Evolutionary conservation across 2,113 vertebrate species (phyloP).

Genomic region (Origma solitaria): DNA sequence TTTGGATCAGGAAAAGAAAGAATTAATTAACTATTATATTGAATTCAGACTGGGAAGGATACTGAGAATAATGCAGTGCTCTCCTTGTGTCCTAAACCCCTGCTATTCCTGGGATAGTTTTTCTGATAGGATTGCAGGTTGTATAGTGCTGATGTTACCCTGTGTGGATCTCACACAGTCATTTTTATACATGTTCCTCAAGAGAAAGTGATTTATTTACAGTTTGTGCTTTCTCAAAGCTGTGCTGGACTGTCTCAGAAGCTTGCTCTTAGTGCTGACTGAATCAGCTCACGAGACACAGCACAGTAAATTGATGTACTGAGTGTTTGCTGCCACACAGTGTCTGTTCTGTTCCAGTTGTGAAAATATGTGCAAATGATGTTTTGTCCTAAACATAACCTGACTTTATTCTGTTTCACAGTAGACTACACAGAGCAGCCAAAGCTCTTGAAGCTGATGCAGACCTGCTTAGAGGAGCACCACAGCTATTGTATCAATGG

Average conservation of each 20-base stretch:
- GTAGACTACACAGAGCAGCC: constrained; percentile 46
- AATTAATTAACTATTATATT: not conserved
- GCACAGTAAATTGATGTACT: accelerated
- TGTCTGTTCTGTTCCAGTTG: not conserved
- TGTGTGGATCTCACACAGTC: not conserved
- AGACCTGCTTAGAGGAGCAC: constrained; percentile 69
- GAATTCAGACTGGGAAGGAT: not conserved
- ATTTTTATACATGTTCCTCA: not conserved
- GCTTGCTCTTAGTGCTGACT: not conserved
- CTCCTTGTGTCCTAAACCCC: not conserved
- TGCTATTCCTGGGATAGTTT: not conserved
- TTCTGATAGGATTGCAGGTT: not conserved
- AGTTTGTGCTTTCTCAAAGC: not conserved
- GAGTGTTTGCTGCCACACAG: not conserved
- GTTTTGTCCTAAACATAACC: not conserved
- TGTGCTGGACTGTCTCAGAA: not conserved
- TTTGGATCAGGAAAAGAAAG: not conserved
- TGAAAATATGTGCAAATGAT: not conserved
- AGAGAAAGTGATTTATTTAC: not conserved
- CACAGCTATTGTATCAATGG: constrained; percentile 75
- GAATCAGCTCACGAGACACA: accelerated
- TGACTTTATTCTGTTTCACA: not conserved
- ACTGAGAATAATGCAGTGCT: not conserved
- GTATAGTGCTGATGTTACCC: not conserved
- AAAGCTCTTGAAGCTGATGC: constrained; percentile 67